Base-by-base conservation (phyloP, 2,113 vertebrate genomes). In the Trogon melanurus region DNA sequence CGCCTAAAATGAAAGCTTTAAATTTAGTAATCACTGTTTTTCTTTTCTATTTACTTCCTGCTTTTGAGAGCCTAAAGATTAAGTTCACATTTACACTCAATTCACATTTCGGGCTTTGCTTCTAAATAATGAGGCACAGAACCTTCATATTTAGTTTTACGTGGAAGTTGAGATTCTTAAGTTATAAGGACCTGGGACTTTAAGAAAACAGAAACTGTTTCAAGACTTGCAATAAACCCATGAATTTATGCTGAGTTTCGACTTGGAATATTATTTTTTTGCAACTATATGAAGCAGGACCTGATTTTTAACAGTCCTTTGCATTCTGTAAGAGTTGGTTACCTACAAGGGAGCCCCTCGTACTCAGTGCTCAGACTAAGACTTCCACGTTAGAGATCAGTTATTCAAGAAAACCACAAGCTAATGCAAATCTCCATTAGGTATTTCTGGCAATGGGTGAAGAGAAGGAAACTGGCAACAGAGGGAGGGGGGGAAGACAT, bases 171-270 rank as follows among this genome's bases (percentile, higher is more conserved):
- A 70, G 57, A 92, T 89, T 65, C 79, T 75, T 83, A 56, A 4
- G 22, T 61, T 80, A 18, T 30, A 74, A 84, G 27, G 48, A 67
- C 20, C 38, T 84, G 79, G 21, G 79, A 94, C 69, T 74, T 91
- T 65, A 93, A 44, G 41, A 78, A 96, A 93, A 92, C 48, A 88
- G 62, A 89, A 93, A 27, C 76, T 71, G 44, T 74, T 86, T 90
- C 65, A 88, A 92, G 83, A 29, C 69, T 75, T 84, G 41, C 64
- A 88, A 18, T 91, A 88, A 88, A 91, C 20, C 60, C 65, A 73
- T 73, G 23, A 88, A n/a, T 81, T 78, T 92, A 87, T 75, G 54
- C 41, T 50, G 51, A 67, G 21, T 89, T 95, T 84, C 76, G 88
- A 62, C 19, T n/a, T 70, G 47, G 38, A 82, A 11, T 91, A 66